Base-by-base conservation (phyloP, 2,888 invertebrate species). In the Lottia scabra region DNA sequence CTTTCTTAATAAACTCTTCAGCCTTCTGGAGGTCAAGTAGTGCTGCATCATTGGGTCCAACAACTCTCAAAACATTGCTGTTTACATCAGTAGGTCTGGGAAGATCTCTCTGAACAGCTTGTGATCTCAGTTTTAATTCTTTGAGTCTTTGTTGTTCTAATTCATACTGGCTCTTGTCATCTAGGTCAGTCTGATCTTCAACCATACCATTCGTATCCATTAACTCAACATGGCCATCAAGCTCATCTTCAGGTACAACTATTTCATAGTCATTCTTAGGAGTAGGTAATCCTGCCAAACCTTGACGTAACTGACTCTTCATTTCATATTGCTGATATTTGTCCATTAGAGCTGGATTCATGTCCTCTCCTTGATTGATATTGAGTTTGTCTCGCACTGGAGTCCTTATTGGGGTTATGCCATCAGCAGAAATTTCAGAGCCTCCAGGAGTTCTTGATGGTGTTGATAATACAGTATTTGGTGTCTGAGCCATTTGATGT, bases 241-340 rank as follows among this genome's bases (percentile, higher is more conserved):
- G 91, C 67, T 91, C 92, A 70, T 94, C 94, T 70, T 97, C 97
- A 0, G 98, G 98, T 16, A 98, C 95, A 63, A 99, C 98, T 84
- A 99, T 98, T 91, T 99, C 99, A 89, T 97, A 99, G 90, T 99
- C 99, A 88, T 99, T 99, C 81, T 95, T 94, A 0, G 99, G 99
- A 1, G 93, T 90, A 1, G 99, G 99, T 73, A 99, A 91, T 0
- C 93, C 91, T 30, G 94, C 93, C 38, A 99, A 91, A 0, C 95
- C 95, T 77, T 93, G 92, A 63, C 94, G 93, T 71, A 89, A 75
- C 73, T 84, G 83, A 16, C 83, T 83, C 69, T 83, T 80, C 67
- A 79, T 68, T 30, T 85, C 83, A 19, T 75, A 72, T 81, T 84
- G 85, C 43, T 81, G 77, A 68, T 76, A 83, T 72, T 85, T 84